These are phyloP conservation scores for Vireo altiloquus DNA, from an alignment of 2,113 vertebrate species.

Conservation along the genomic window DNA sequence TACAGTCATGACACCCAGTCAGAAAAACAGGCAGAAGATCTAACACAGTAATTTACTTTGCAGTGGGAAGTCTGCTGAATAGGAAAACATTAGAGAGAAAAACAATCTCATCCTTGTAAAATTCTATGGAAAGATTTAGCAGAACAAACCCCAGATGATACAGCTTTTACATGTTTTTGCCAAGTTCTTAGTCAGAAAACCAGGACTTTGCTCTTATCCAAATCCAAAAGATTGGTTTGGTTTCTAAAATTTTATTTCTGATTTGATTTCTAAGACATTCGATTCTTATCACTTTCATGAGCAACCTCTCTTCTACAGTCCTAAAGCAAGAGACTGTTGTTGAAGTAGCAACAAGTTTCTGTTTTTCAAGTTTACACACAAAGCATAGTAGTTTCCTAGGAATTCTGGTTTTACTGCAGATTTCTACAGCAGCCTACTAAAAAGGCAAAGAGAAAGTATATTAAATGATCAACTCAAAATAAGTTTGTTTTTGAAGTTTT, in stretches of 20 bases:
- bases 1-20: not conserved
- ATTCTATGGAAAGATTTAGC: slow-evolving; percentile 3
- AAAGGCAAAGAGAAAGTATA: not conserved
- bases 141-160: not conserved
- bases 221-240: not conserved
- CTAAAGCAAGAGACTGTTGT: not conserved
- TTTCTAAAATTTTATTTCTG: not conserved
- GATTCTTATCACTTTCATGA: not conserved
- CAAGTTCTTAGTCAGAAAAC: slow-evolving; percentile 1
- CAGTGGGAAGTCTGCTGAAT: not conserved
- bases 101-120: not conserved
- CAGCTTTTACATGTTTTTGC: not conserved
- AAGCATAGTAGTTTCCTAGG: not conserved
- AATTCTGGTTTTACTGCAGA: not conserved
- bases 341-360: not conserved
- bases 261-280: not conserved
- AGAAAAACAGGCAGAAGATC: not conserved
- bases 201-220: not conserved
- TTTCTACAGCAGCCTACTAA: not conserved
- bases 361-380: not conserved
- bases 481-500: not conserved
- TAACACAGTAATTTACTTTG: not conserved
- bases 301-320: not conserved
- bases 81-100: not conserved
- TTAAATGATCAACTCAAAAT: not conserved